These are phyloP conservation scores for Trichogramma dendrolimi DNA, from an alignment of 2,888 invertebrate genomes.

Conservation along the genomic window DNA sequence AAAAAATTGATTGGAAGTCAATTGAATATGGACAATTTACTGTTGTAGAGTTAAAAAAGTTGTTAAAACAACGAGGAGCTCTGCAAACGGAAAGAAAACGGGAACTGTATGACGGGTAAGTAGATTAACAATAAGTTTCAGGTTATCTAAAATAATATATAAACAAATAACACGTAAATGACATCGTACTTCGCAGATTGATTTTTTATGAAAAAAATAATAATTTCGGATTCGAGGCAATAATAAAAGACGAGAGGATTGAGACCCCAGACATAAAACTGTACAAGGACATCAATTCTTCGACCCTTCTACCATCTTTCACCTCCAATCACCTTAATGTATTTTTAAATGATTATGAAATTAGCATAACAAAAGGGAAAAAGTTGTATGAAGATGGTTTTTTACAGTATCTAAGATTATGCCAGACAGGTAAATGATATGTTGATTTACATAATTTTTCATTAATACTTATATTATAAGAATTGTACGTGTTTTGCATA, in stretches of 20 bases:
- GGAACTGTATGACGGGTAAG: too few species aligned
- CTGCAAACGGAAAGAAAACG: too few species aligned
- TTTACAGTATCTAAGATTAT: constrained; percentile 1
- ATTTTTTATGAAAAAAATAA: constrained; percentile 5
- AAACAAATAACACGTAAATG: too few species aligned
- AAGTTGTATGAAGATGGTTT: constrained; percentile 4
- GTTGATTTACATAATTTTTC: background rate
- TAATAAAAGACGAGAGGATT: background rate
- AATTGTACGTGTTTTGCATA: too few species aligned
- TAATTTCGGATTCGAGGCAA: background rate
- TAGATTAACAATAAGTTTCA: too few species aligned
- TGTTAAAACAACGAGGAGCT: too few species aligned
- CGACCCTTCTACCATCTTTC: background rate
- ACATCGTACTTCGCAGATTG: constrained; percentile 1
- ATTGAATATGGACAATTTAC: too few species aligned
- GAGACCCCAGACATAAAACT: background rate
- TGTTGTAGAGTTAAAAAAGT: too few species aligned
- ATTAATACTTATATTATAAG: too few species aligned
- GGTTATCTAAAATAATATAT: too few species aligned
- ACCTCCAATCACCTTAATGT: background rate
- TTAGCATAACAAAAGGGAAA: background rate
- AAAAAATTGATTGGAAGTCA: too few species aligned
- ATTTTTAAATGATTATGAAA: background rate
- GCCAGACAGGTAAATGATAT: background rate
- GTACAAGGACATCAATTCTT: constrained; percentile 1